Evolutionary conservation across 2,888 invertebrate genomes (phyloP).

Genomic region (Pyrgus malvae): DNA sequence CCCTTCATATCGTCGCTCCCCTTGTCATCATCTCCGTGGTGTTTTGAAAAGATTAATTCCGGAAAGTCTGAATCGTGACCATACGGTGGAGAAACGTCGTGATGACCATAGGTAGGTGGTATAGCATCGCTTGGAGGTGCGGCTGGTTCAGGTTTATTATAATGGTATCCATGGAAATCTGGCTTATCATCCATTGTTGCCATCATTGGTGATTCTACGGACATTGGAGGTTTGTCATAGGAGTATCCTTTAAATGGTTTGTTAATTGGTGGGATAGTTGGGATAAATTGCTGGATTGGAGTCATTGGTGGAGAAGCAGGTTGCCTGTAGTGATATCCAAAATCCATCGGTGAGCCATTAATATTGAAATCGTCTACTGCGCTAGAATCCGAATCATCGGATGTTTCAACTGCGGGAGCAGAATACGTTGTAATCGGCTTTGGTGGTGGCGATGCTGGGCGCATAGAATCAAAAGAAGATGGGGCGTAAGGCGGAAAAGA

Average conservation of each 20-base stretch:
- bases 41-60: conserved; percentile 60
- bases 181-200: conserved; percentile 42
- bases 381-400: conserved; percentile 43
- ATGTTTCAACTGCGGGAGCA: conserved; percentile 41
- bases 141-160: conserved; percentile 53
- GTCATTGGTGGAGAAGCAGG: conserved; percentile 52
- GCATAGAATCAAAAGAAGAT: neutral
- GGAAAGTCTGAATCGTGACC: conserved; percentile 57
- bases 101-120: conserved; percentile 38
- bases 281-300: conserved; percentile 46
- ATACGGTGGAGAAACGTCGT: conserved; percentile 42
- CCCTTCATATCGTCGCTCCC: conserved; percentile 51
- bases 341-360: conserved; percentile 42
- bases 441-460: conserved; percentile 23
- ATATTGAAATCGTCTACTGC: too few relatives aligned
- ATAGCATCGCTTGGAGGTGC: conserved; percentile 32
- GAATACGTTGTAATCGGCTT: conserved; percentile 39
- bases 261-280: conserved; percentile 52
- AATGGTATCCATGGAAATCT: conserved; percentile 54
- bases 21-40: conserved; percentile 47
- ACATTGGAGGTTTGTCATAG: conserved; percentile 61
- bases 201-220: conserved; percentile 45
- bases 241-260: conserved; percentile 62
- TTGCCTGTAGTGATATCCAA: conserved; percentile 62
- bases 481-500: conserved; percentile 70